A percentile compares a stretch with the other conserved stretches of the same genome.
Conservation (phyloP, 2,113 vertebrate genomes). For the Bucco capensis region DNA sequence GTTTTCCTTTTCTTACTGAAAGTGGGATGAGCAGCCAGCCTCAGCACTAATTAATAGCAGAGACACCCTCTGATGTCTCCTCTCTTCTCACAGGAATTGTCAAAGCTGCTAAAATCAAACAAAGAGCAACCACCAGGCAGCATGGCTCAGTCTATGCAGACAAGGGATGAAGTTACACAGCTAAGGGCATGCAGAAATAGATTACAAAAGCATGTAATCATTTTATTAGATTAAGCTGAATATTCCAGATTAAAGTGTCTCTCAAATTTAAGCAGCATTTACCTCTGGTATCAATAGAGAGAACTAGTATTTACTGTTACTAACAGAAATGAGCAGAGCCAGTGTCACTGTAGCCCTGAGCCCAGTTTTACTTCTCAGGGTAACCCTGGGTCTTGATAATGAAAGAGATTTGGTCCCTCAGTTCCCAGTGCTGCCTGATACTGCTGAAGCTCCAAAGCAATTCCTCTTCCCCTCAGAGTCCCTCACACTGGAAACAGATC, state of each 20-base stretch:
- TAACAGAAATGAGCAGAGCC: background rate
- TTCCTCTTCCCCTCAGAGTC: background rate
- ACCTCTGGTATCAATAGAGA: background rate
- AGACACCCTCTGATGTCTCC: background rate
- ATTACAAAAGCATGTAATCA: slow-evolving; percentile 1
- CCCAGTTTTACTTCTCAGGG: background rate
- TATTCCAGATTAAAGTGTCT: background rate
- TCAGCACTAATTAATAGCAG: background rate
- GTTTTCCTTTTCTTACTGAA: background rate
- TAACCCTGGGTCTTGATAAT: background rate
- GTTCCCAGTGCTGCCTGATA: background rate
- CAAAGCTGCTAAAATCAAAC: slow-evolving; percentile 30
- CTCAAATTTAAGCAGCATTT: slow-evolving; percentile 1
- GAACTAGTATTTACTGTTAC: background rate
- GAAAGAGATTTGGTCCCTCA: background rate
- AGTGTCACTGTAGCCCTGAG: background rate
- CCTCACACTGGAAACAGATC: background rate
- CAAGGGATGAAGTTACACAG: slow-evolving; percentile 25
- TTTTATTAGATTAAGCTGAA: slow-evolving; percentile 6
- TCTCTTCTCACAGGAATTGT: background rate
- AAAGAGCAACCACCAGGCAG: background rate
- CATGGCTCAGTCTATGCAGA: background rate
- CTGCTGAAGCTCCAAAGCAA: background rate
- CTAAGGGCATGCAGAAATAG: background rate
- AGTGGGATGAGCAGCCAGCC: background rate